Percentiles rank a stretch among this genome's conserved stretches.
Evolutionary conservation across 2,888 invertebrate species (phyloP).

Genomic region (Troilus luridus): DNA sequence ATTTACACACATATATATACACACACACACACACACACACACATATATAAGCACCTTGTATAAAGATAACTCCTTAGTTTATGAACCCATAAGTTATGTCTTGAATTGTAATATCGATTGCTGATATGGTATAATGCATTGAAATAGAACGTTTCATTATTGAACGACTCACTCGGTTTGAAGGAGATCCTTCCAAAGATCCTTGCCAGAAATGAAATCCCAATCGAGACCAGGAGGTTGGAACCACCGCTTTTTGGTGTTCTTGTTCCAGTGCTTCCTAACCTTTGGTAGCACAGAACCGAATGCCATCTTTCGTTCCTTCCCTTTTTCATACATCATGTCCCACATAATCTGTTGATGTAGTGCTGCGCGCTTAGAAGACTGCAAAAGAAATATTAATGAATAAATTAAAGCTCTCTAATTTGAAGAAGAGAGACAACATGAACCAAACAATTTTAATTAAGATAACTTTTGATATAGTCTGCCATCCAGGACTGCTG

Average conservation of each 20-base stretch:
- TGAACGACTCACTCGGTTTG: conserved; percentile 58
- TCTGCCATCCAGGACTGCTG: no score
- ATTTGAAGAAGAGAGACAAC: no score
- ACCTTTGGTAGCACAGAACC: conserved; percentile 48
- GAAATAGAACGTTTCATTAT: background rate
- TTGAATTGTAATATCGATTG: no score
- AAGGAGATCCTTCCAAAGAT: conserved; percentile 59
- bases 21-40: no score
- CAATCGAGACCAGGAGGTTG: conserved; percentile 52
- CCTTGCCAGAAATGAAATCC: conserved; percentile 54
- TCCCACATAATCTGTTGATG: conserved; percentile 62
- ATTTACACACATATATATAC: no score
- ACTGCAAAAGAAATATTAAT: conserved; percentile 34
- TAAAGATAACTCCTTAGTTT: no score
- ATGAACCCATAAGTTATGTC: no score
- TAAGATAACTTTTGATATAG: no score
- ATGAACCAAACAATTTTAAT: no score
- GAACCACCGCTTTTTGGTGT: conserved; percentile 57
- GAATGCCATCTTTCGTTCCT: conserved; percentile 56
- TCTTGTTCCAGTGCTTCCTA: conserved; percentile 43
- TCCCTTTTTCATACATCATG: conserved; percentile 53
- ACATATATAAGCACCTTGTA: no score
- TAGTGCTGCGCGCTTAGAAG: conserved; percentile 59
- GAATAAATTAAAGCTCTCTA: no score
- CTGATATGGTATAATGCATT: no score